Evolutionary conservation across 2,797 vertebrate species (phyloP).

Genomic region (Clamator glandarius): DNA sequence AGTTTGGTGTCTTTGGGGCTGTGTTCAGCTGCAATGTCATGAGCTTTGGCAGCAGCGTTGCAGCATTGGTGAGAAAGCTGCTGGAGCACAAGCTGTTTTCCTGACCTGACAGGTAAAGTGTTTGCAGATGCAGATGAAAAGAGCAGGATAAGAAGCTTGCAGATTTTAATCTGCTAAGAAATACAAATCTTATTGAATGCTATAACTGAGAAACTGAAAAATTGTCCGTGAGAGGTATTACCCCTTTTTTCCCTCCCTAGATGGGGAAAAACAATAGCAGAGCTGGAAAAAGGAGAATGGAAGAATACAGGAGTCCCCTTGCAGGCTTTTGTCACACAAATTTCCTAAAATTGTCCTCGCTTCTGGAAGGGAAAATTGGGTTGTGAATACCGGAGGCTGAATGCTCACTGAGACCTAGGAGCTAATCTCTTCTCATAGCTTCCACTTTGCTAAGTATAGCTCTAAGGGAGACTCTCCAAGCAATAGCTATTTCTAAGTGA

Average conservation of each 20-base stretch:
- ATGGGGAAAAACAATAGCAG: background rate
- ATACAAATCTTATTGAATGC: background rate
- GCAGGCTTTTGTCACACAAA: background rate
- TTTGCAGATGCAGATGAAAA: background rate
- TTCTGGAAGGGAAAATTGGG: background rate
- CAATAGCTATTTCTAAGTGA: background rate
- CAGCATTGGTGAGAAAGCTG: background rate
- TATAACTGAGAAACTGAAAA: background rate
- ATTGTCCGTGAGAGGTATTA: background rate
- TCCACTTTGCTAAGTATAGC: background rate
- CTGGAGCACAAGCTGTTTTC: background rate
- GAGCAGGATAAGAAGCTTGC: background rate
- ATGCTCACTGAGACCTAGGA: background rate
- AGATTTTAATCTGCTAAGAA: background rate
- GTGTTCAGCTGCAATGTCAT: background rate
- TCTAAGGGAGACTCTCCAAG: background rate
- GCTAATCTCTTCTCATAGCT: background rate
- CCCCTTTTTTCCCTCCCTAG: background rate
- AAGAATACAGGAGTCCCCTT: background rate
- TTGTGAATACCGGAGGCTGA: background rate
- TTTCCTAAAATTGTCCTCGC: background rate
- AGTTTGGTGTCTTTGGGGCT: background rate
- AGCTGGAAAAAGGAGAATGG: background rate
- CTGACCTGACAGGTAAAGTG: background rate
- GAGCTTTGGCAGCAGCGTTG: background rate